A percentile compares a stretch with the other conserved stretches of the same genome.
Evolutionary conservation across 2,797 vertebrate genomes (phyloP).

Genomic region (Rhodeus uyekii): DNA sequence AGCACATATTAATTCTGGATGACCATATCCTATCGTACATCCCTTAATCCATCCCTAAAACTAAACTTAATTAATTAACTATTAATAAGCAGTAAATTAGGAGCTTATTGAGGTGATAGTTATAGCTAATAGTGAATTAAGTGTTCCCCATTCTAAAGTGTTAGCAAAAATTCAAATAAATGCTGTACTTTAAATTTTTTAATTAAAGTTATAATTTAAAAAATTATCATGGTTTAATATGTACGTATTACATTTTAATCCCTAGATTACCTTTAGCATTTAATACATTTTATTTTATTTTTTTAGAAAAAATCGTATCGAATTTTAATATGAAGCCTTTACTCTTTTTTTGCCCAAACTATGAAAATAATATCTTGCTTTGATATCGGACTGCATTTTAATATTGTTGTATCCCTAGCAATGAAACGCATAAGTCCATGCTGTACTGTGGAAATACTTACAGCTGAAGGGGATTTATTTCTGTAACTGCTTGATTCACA

Average conservation of each 20-base stretch:
- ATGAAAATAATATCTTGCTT: background rate
- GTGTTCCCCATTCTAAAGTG: too few species aligned
- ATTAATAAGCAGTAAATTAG: too few species aligned
- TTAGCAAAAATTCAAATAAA: too few species aligned
- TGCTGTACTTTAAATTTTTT: too few species aligned
- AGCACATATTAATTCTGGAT: too few species aligned
- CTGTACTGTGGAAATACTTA: background rate
- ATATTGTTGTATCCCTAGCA: background rate
- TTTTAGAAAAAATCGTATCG: background rate
- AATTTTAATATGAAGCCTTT: background rate
- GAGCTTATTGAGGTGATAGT: too few species aligned
- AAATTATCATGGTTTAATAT: too few species aligned
- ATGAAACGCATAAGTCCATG: background rate
- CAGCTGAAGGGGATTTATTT: background rate
- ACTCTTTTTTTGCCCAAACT: background rate
- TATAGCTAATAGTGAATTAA: too few species aligned
- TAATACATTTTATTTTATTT: background rate
- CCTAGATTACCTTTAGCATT: background rate
- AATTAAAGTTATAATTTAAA: too few species aligned
- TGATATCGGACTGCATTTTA: background rate
- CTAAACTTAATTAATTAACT: too few species aligned
- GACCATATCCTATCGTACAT: too few species aligned
- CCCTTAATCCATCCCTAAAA: too few species aligned
- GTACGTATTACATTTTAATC: background rate
- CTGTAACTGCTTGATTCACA: background rate